Base-by-base conservation (phyloP, 2,797 vertebrate species). In the Eupleurogrammus muticus region DNA sequence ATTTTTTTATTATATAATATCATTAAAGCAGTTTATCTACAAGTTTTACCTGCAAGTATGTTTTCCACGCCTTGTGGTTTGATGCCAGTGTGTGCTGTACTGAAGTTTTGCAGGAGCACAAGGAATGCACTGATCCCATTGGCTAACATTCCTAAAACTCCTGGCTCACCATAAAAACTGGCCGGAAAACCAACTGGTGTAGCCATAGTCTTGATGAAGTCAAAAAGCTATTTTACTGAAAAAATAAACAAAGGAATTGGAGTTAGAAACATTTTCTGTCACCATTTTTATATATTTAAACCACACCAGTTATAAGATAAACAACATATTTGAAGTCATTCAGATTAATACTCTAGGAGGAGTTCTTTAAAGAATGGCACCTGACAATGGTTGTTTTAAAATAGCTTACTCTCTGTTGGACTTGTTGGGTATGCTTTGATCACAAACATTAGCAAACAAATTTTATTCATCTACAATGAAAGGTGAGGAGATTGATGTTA, bases 121-220 rank as follows among this genome's bases (percentile, higher is more conserved):
- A 96, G 90, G 83, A 97, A 96, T 36, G 96, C 96, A 19, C 96
- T 96, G 79, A 96, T 93, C 51, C 96, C 95, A 11, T 97, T 97
- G 1, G 95, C 90, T 0, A 97, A 82, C 82, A 97, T 93, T 19
- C 96, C 96, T 62, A 96, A 87, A 54, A 95, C 94, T 0, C 94
- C 95, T 0, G 96, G 96, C 51, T 97, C 96, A 0, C 95, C 94
- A 81, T 97, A 97, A 75, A 96, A 96, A 82, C 96, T 95, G 5
- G 96, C 95, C 0, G 96, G 95, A 23, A 97, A 97, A 0, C 94
- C 95, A 10, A 74, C 85, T 2, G 65, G 3, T 53, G 87, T 81
- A 16, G 75, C 83, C 95, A 96, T 96, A 62, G 58, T 69, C 24
- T 49, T 34, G 66, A 44, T 70, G 21, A 23, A 50, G 11, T 72